phyloP scores from a whole-genome alignment of 2,888 invertebrate genomes.

The Pasiphila rectangulata region DNA sequence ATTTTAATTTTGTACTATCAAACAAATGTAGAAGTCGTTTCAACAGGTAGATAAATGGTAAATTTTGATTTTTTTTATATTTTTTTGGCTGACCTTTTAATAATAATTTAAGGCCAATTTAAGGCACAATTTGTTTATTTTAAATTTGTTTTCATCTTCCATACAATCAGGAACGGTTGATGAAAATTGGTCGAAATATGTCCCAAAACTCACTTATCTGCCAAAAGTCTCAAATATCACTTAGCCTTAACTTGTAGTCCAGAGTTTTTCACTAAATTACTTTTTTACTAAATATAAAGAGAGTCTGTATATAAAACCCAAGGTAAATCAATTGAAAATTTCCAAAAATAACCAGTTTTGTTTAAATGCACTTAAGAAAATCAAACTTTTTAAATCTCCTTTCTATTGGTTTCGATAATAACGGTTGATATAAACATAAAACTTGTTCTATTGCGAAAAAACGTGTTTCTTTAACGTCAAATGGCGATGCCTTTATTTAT shows the following conservation, averaged over 20 bases:
- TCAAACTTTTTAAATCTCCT: slow-evolving; percentile 76
- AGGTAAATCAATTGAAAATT: slow-evolving; percentile 74
- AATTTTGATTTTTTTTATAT: slow-evolving; percentile 68
- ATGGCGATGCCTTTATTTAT: slow-evolving; percentile 74
- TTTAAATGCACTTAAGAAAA: slow-evolving; percentile 79
- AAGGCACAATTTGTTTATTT: slow-evolving; percentile 73
- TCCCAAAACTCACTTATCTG: slow-evolving; percentile 61
- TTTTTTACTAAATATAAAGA: slow-evolving; percentile 76
- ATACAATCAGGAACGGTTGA: slow-evolving; percentile 65
- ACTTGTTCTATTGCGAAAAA: slow-evolving; percentile 83
- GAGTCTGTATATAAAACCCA: slow-evolving; percentile 78
- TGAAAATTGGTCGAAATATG: slow-evolving; percentile 76
- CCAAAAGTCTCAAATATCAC: slow-evolving; percentile 75
- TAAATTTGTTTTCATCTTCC: slow-evolving; percentile 67
- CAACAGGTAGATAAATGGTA: slow-evolving; percentile 76
- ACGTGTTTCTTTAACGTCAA: slow-evolving; percentile 82
- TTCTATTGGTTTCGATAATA: slow-evolving; percentile 81
- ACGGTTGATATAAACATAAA: slow-evolving; percentile 82
- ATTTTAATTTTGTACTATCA: slow-evolving; percentile 79
- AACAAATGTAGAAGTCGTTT: slow-evolving; percentile 76
- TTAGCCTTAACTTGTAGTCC: slow-evolving; percentile 75
- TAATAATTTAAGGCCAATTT: slow-evolving; percentile 81
- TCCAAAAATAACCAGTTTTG: slow-evolving; percentile 82
- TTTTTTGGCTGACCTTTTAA: slow-evolving; percentile 78
- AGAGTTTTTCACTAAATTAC: slow-evolving; percentile 76